Conservation (phyloP, 2,113 vertebrate species). For the Dipodomys spectabilis region DNA sequence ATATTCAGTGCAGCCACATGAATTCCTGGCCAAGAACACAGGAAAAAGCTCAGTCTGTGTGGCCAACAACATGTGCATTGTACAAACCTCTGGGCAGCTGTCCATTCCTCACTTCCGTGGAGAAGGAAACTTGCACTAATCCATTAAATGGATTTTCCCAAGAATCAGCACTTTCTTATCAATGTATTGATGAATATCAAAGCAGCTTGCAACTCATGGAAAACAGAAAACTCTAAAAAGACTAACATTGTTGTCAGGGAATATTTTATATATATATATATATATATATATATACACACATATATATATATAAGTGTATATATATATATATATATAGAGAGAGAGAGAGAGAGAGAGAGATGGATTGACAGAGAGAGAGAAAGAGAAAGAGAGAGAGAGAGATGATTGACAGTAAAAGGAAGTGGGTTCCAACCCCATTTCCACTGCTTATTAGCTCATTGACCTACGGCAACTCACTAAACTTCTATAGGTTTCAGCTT, state of each 20-base stretch:
- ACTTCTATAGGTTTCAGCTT: background rate
- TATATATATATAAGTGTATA: too few species aligned
- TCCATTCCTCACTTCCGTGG: background rate
- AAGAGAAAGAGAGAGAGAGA: background rate
- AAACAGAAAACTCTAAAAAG: slow-evolving; percentile 32
- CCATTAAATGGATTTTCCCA: slow-evolving; percentile 2
- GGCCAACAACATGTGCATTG: background rate
- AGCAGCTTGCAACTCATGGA: background rate
- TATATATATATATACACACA: background rate
- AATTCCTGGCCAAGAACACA: slow-evolving; percentile 12
- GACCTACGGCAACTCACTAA: slow-evolving; percentile 52
- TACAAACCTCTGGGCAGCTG: background rate
- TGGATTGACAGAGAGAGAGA: too few species aligned
- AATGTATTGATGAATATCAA: slow-evolving; percentile 45
- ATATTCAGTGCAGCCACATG: background rate
- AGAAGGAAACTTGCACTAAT: background rate
- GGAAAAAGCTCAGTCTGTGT: background rate
- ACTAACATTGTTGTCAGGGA: background rate
- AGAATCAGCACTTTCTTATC: slow-evolving; percentile 28
- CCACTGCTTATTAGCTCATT: background rate
- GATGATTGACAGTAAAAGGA: slow-evolving; percentile 29
- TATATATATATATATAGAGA: too few species aligned
- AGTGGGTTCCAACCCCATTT: slow-evolving; percentile 46
- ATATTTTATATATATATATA: background rate
- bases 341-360: too few species aligned